A percentile compares a stretch with the other conserved stretches of the same genome.
Conservation (phyloP, 1,140 invertebrate species). For the Mactra quadrangularis region DNA sequence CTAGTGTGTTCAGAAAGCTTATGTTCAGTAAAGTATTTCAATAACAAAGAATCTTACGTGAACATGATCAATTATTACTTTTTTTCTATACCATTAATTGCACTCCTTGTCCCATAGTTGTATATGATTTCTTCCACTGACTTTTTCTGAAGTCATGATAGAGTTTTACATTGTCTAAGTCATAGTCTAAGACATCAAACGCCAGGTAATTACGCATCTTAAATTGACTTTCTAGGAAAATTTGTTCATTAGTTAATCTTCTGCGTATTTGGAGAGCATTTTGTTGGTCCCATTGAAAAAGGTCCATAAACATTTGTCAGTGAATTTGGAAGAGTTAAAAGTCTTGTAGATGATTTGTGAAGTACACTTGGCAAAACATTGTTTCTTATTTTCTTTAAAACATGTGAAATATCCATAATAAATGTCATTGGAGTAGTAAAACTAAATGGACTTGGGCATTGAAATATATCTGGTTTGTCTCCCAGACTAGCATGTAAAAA, state of each 20-base stretch:
- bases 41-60: too few species aligned
- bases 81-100: too few species aligned
- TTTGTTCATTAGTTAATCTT: conserved; percentile 35
- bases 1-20: too few species aligned
- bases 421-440: conserved; percentile 25
- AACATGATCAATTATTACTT: too few species aligned
- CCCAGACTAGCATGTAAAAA: conserved; percentile 47
- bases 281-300: conserved; percentile 23
- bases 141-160: conserved; percentile 12
- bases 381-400: conserved; percentile 58
- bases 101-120: too few species aligned
- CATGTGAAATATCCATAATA: conserved; percentile 62
- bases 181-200: conserved; percentile 8
- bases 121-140: not conserved
- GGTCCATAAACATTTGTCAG: conserved; percentile 33
- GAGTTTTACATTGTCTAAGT: conserved; percentile 21
- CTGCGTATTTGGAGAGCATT: conserved; percentile 25
- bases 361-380: conserved; percentile 23
- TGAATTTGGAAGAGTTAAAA: conserved; percentile 13
- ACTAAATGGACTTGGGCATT: conserved; percentile 20
- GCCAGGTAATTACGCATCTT: conserved; percentile 43
- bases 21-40: too few species aligned
- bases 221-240: not conserved
- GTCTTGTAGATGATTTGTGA: not conserved
- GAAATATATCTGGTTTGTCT: conserved; percentile 15